These are phyloP conservation scores for Cossypha polioptera DNA, from an alignment of 2,797 vertebrate genomes.

Conservation along the genomic window DNA sequence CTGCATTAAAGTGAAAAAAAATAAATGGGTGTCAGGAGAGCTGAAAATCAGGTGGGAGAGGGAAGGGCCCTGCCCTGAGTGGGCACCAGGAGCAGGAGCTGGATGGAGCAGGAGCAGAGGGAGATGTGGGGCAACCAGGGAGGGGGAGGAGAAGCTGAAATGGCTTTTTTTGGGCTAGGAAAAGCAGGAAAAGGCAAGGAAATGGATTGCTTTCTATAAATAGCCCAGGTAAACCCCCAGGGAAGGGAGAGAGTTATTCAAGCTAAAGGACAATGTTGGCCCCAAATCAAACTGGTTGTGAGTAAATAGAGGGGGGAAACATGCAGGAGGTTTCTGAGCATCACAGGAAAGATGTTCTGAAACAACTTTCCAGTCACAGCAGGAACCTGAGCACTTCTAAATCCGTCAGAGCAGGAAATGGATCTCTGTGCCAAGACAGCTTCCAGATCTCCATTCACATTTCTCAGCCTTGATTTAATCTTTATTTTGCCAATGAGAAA, in stretches of 20 bases:
- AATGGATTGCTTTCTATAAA: conserved; percentile 24
- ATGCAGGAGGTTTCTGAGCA: conserved; percentile 38
- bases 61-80: neutral
- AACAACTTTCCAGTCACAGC: conserved; percentile 51
- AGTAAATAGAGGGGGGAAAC: conserved; percentile 52
- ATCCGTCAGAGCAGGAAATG: conserved; percentile 35
- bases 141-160: neutral
- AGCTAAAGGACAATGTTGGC: conserved; percentile 59
- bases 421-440: conserved; percentile 1
- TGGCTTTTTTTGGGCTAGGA: conserved; percentile 9
- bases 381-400: conserved; percentile 57
- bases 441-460: conserved; percentile 22
- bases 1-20: neutral
- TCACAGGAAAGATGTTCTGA: conserved; percentile 69
- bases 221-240: neutral
- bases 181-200: conserved; percentile 7
- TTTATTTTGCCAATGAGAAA: neutral
- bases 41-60: neutral
- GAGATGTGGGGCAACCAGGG: neutral
- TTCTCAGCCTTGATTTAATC: conserved; percentile 12
- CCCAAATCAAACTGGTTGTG: conserved; percentile 46
- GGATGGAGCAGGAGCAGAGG: conserved; percentile 7
- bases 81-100: rapidly evolving
- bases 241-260: conserved; percentile 51
- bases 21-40: neutral